A percentile compares a stretch with the other conserved stretches of the same genome.
These are phyloP conservation scores for Armadillidium nasatum DNA, from an alignment of 1,140 invertebrate species.

Conservation along the genomic window DNA sequence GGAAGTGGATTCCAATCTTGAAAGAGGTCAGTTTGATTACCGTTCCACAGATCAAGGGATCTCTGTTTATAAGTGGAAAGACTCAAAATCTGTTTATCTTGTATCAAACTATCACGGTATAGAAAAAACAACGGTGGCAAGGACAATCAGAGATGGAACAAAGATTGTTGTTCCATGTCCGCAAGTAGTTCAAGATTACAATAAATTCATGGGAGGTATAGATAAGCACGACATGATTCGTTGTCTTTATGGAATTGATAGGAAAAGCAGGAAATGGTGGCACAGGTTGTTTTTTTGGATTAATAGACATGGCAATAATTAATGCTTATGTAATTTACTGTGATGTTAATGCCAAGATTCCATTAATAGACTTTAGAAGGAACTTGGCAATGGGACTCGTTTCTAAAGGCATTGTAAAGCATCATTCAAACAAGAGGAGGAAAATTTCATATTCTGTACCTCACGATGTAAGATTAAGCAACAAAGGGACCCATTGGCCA, in stretches of 20 bases:
- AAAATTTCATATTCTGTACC: conserved; percentile 10
- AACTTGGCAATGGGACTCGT: too few species aligned
- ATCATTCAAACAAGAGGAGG: conserved; percentile 13
- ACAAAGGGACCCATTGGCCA: too few species aligned
- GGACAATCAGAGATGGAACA: conserved; percentile 37
- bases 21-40: conserved; percentile 39
- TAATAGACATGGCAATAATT: conserved; percentile 45
- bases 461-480: conserved; percentile 43
- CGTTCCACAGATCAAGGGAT: conserved; percentile 22
- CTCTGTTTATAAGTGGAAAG: conserved; percentile 26
- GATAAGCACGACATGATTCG: conserved; percentile 49
- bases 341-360: too few species aligned
- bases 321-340: conserved; percentile 46
- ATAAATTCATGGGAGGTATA: conserved; percentile 48
- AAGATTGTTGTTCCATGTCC: conserved; percentile 41
- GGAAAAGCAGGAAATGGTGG: conserved; percentile 49
- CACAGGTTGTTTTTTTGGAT: conserved; percentile 48
- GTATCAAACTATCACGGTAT: conserved; percentile 23
- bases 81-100: conserved; percentile 20
- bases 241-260: conserved; percentile 46
- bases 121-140: conserved; percentile 14
- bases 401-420: too few species aligned
- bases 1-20: conserved; percentile 33
- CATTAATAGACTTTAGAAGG: too few species aligned
- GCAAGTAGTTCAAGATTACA: conserved; percentile 48